Conservation (phyloP, 2,888 invertebrate species). For the Acrobasis repandana region DNA sequence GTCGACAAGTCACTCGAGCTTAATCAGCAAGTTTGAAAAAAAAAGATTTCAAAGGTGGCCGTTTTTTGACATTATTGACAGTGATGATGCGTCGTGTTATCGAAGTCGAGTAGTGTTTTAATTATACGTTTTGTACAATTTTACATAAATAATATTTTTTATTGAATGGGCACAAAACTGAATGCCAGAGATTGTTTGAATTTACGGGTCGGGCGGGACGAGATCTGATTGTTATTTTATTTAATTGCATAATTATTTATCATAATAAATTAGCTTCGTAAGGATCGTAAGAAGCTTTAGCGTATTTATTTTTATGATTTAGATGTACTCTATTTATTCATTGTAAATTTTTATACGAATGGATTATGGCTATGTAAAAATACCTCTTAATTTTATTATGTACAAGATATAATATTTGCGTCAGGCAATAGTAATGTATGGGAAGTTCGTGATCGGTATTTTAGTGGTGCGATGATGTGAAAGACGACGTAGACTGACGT, state of each 20-base stretch:
- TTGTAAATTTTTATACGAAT: constrained; percentile 60
- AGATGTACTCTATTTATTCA: constrained; percentile 72
- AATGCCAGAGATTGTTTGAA: constrained; percentile 34
- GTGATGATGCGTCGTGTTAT: too few relatives aligned
- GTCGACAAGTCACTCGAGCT: too few relatives aligned
- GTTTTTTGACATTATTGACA: too few relatives aligned
- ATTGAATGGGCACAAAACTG: constrained; percentile 49
- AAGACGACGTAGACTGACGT: not conserved
- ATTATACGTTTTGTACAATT: constrained; percentile 50
- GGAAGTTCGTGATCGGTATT: not conserved
- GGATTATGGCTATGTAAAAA: constrained; percentile 77
- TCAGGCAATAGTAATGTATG: constrained; percentile 25
- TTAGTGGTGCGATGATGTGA: not conserved
- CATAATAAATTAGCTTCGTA: constrained; percentile 73
- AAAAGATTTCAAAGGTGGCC: too few relatives aligned
- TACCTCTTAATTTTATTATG: constrained; percentile 67
- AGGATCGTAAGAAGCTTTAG: constrained; percentile 64
- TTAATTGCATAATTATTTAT: constrained; percentile 69
- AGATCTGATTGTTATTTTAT: constrained; percentile 17
- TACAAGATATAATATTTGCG: constrained; percentile 44
- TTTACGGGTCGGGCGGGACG: constrained; percentile 29
- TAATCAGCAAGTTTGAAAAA: too few relatives aligned
- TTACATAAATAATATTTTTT: constrained; percentile 40
- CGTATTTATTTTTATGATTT: constrained; percentile 68
- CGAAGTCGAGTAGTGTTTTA: constrained; percentile 36